Evolutionary conservation across 1,140 invertebrate species (phyloP).

Genomic region (Nasonia vitripennis): DNA sequence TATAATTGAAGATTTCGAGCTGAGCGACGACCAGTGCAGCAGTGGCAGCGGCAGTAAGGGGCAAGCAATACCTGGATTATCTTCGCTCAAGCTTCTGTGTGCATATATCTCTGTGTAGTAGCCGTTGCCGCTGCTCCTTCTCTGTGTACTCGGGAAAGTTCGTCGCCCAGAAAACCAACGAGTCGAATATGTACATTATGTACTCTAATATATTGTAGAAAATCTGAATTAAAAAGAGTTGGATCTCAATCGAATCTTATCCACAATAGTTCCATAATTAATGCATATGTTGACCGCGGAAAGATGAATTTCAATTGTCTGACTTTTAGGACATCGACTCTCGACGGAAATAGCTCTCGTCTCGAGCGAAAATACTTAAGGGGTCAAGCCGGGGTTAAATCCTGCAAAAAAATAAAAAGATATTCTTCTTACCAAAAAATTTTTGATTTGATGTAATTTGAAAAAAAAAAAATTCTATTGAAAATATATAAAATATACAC

Average conservation of each 20-base stretch:
- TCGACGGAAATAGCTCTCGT: no score
- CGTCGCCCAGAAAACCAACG: not conserved
- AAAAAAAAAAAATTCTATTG: no score
- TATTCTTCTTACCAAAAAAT: no score
- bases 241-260: not conserved
- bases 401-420: no score
- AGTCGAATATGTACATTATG: not conserved
- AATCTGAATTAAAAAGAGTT: conserved; percentile 15
- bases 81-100: not conserved
- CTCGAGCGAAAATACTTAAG: no score
- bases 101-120: not conserved
- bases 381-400: no score
- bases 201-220: not conserved
- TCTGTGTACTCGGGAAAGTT: not conserved
- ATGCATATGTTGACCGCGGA: no score
- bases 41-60: not conserved
- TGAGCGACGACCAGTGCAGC: not conserved
- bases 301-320: no score
- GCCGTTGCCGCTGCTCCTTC: not conserved
- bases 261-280: no score
- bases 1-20: conserved; percentile 38
- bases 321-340: no score
- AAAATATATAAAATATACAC: no score
- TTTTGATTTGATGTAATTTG: no score
- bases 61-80: conserved; percentile 1